Conservation (phyloP, 2,797 vertebrate species). For the Chromis chromis region DNA sequence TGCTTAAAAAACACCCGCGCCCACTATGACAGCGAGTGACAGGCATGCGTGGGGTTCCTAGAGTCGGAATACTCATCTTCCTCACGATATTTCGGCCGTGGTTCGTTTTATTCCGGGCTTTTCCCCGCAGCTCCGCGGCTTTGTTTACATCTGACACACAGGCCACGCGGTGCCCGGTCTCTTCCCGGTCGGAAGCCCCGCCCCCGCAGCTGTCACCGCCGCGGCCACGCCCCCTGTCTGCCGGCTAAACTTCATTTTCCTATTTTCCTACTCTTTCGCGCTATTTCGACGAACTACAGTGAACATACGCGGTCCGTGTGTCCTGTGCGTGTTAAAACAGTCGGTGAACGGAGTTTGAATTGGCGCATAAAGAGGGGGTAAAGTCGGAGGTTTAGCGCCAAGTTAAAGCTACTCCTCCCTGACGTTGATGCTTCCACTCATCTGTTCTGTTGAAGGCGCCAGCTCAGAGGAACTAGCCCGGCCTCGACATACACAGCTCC, state of each 20-base stretch:
- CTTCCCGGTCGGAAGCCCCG: constrained; percentile 71
- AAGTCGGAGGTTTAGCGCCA: constrained; percentile 67
- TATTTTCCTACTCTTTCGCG: constrained; percentile 1
- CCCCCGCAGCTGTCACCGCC: constrained; percentile 73
- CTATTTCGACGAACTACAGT: background rate
- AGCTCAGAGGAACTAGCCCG: constrained; percentile 72
- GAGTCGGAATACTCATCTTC: accelerated
- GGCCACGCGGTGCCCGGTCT: constrained; percentile 80
- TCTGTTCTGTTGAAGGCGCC: constrained; percentile 79
- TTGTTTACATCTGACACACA: constrained; percentile 86
- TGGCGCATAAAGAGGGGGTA: accelerated
- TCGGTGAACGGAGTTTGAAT: accelerated
- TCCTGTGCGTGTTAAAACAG: accelerated
- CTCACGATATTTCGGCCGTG: accelerated
- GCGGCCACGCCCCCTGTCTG: constrained; percentile 69
- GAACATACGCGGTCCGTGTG: accelerated
- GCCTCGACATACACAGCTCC: constrained; percentile 32
- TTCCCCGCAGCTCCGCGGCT: constrained; percentile 47
- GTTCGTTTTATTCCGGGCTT: background rate
- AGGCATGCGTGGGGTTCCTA: accelerated
- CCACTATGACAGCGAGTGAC: background rate
- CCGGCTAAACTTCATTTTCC: constrained; percentile 58
- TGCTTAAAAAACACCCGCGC: constrained; percentile 16
- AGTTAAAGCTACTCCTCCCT: constrained; percentile 79
- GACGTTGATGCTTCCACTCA: constrained; percentile 74